Base-by-base conservation (phyloP, 1,140 invertebrate species). In the Heliconius eleuchia region DNA sequence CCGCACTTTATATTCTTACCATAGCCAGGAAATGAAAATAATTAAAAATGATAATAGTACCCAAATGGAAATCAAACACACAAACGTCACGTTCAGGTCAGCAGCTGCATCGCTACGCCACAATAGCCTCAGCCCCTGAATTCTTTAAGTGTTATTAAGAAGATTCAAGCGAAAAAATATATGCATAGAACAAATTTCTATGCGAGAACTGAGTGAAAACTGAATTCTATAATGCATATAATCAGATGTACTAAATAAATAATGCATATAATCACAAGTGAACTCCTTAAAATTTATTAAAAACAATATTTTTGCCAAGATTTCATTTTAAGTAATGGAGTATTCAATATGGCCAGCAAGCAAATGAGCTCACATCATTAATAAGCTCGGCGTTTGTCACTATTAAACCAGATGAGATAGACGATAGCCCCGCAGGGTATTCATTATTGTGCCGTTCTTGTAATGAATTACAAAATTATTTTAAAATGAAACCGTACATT, bases 351-450 rank as follows among this genome's bases (percentile, higher is more conserved):
- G 27, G n/a, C 19, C n/a, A 11, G 23, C 55, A 60, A 27, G n/a
- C 55, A 60, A 60, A 60, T 60, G 55, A 23, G 55, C n/a, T 60
- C 55, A 57, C 9, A 57, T 23, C 55, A 23, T 23, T 23, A 57
- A 57, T 57, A n/a, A 57, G 1, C n/a, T 57, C 55, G 55, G 55
- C n/a, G 55, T n/a, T 57, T 11, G 55, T n/a, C 55, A 57, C 8
- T 57, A 57, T 57, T 57, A 57, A 9, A 57, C 55, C 55, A n/a
- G n/a, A 57, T 57, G n/a, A 57, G 55, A 11, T 57, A 57, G 55
- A 52, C 50, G 8, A n/a, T 57, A 23, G 8, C 16, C 50, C 8
- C n/a, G 8, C 55, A 23, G n/a, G n/a, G n/a, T 57, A 57, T n/a
- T 57, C 8, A 57, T 57, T 23, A 57, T 23, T 23, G 3, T 57